phyloP scores from a whole-genome alignment of 2,888 invertebrate species.

The Unio pictorum region DNA sequence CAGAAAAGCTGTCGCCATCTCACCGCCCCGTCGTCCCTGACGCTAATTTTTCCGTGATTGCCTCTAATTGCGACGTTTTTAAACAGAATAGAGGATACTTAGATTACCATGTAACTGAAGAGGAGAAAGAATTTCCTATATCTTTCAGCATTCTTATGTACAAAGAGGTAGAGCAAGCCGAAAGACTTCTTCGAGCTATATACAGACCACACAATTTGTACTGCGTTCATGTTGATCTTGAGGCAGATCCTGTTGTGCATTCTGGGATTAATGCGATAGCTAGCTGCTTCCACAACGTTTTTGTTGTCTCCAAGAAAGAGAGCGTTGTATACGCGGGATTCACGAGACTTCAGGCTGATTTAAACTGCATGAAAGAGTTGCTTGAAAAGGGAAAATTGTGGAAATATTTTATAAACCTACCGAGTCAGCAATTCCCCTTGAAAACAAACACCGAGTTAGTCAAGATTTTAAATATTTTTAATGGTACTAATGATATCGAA shows the following conservation, averaged over 20 bases:
- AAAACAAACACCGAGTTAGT: conserved; percentile 69
- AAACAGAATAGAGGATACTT: conserved; percentile 36
- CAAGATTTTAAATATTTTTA: conserved; percentile 65
- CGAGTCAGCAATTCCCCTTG: conserved; percentile 67
- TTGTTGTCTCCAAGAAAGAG: conserved; percentile 63
- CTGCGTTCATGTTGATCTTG: conserved; percentile 67
- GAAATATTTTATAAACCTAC: conserved; percentile 69
- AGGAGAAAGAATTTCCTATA: conserved; percentile 58
- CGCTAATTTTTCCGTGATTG: conserved; percentile 39
- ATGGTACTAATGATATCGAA: conserved; percentile 70
- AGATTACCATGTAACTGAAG: conserved; percentile 16
- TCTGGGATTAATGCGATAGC: conserved; percentile 45
- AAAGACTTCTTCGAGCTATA: conserved; percentile 58
- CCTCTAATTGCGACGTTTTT: conserved; percentile 49
- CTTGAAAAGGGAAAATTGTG: conserved; percentile 45
- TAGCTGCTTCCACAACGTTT: conserved; percentile 67
- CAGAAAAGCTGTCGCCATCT: conserved; percentile 18
- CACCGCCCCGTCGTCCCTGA: conserved; percentile 37
- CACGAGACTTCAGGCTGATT: conserved; percentile 64
- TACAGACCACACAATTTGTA: conserved; percentile 67
- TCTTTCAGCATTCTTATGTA: conserved; percentile 65
- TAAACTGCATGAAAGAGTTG: conserved; percentile 69
- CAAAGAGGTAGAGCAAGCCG: conserved; percentile 60
- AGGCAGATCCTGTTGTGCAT: conserved; percentile 41
- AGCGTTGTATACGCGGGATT: conserved; percentile 66